Percentiles rank a stretch among this genome's conserved stretches.
These are phyloP conservation scores for Regulus satrapa DNA, from an alignment of 2,113 vertebrate species.

Conservation along the genomic window DNA sequence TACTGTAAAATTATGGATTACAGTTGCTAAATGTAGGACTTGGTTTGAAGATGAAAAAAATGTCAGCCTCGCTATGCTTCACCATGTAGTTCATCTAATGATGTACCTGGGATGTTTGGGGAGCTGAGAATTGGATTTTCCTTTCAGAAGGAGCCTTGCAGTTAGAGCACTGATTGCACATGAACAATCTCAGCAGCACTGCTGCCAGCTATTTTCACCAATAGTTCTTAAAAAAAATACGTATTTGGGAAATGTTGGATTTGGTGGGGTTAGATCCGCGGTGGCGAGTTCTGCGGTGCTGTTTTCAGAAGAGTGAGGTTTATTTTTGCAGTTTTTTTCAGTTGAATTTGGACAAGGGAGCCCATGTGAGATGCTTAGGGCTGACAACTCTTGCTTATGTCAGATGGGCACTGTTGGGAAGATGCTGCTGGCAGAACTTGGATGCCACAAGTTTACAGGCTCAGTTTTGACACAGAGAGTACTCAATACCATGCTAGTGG, in stretches of 20 bases:
- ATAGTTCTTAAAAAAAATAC: background rate
- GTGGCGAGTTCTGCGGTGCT: accelerated
- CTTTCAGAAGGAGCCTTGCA: background rate
- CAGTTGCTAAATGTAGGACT: background rate
- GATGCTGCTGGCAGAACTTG: background rate
- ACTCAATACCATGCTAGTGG: accelerated
- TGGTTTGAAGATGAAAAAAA: background rate
- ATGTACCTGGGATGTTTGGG: background rate
- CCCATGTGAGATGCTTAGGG: background rate
- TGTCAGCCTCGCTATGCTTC: background rate
- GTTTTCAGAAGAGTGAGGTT: background rate
- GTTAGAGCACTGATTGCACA: background rate
- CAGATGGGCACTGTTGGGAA: accelerated
- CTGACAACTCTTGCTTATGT: background rate
- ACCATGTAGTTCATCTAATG: background rate
- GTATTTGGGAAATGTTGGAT: background rate
- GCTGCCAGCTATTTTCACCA: background rate
- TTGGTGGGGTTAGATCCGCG: background rate
- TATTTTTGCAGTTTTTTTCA: background rate
- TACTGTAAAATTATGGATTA: background rate
- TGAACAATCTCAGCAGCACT: accelerated
- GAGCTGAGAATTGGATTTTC: background rate
- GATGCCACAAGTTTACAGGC: background rate
- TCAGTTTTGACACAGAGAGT: accelerated
- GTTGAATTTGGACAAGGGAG: background rate